Evolutionary conservation across 1,140 invertebrate species (phyloP).

Genomic region (Tribolium madens): DNA sequence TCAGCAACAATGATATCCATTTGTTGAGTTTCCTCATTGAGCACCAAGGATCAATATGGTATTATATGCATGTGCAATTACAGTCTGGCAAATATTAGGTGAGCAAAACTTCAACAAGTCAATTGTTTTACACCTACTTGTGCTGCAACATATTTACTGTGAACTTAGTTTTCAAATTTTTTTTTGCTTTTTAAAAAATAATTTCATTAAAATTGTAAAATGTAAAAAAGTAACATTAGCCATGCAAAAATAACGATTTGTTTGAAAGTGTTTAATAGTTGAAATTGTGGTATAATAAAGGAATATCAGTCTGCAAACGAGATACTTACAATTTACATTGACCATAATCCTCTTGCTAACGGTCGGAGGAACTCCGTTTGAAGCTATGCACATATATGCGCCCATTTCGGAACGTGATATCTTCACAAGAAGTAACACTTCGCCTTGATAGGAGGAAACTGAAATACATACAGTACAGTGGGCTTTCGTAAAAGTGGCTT

Average conservation of each 20-base stretch:
- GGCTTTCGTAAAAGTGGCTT: conserved; percentile 36
- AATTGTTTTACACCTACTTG: background rate
- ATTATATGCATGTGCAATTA: conserved; percentile 19
- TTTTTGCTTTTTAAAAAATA: too few species aligned
- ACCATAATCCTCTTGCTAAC: conserved; percentile 78
- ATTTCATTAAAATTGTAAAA: too few species aligned
- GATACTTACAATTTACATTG: conserved; percentile 84
- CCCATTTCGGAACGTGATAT: conserved; percentile 88
- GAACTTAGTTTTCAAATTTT: background rate
- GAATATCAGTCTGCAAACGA: conserved; percentile 4
- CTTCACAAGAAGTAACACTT: conserved; percentile 81
- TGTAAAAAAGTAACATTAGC: too few species aligned
- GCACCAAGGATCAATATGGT: background rate
- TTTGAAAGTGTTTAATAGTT: background rate
- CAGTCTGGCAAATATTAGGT: background rate
- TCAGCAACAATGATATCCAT: background rate
- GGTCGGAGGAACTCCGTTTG: conserved; percentile 75
- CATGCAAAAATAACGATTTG: background rate
- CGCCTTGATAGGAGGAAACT: conserved; percentile 80
- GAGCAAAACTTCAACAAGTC: background rate
- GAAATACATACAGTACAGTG: conserved; percentile 59
- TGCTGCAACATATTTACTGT: background rate
- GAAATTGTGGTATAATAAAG: background rate
- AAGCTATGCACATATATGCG: conserved; percentile 77
- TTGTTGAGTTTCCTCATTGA: conserved; percentile 6